A percentile compares a stretch with the other conserved stretches of the same genome.
phyloP scores from a whole-genome alignment of 2,888 invertebrate genomes.

The Caenorhabditis sulstoni region DNA sequence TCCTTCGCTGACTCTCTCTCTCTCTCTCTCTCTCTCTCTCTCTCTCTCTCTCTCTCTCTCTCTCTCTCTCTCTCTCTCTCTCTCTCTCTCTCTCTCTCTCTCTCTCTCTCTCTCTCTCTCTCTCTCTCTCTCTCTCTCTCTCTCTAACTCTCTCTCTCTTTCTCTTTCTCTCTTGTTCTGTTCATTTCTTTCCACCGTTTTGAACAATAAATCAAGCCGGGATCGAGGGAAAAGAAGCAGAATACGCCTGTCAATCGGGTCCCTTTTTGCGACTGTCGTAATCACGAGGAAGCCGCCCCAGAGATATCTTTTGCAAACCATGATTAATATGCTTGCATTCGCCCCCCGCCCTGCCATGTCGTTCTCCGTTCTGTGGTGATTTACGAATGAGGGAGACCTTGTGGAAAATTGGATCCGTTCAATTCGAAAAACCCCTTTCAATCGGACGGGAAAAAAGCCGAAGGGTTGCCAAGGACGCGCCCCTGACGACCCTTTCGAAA shows the following conservation, averaged over 20 bases:
- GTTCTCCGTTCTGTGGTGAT: neutral
- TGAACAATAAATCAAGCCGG: conserved; percentile 17
- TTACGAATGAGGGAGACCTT: conserved; percentile 13
- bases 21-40: neutral
- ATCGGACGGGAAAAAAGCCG: conserved; percentile 1
- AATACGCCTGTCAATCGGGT: neutral
- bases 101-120: neutral
- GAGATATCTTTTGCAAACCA: conserved; percentile 16
- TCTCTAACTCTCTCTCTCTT: neutral
- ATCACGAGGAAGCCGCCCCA: conserved; percentile 6
- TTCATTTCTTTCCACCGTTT: neutral
- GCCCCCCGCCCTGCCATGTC: conserved; percentile 4
- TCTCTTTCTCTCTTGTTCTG: neutral
- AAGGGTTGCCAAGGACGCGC: neutral
- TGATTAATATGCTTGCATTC: conserved; percentile 32
- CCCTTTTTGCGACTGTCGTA: conserved; percentile 8
- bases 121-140: neutral
- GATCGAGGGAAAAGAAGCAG: neutral
- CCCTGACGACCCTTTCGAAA: conserved; percentile 7
- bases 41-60: neutral
- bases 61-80: no score
- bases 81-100: neutral
- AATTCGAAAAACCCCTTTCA: neutral
- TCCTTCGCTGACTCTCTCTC: neutral
- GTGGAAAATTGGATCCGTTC: conserved; percentile 53